Conservation (phyloP, 2,113 vertebrate genomes). For the Helogale parvula region DNA sequence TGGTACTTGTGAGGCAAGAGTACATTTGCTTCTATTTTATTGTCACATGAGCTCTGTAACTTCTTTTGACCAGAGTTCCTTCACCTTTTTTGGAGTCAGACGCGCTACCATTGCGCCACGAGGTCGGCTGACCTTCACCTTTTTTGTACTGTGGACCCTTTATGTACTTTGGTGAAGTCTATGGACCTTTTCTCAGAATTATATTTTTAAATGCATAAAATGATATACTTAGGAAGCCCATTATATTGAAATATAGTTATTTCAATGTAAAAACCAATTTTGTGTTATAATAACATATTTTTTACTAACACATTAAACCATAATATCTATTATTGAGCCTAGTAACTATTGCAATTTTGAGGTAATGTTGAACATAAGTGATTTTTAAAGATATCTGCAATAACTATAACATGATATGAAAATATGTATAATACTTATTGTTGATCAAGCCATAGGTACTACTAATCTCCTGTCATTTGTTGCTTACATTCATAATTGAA, state of each 20-base stretch:
- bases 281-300: background rate
- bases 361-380: background rate
- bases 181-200: slow-evolving; percentile 20
- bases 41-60: background rate
- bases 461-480: background rate
- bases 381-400: slow-evolving; percentile 10
- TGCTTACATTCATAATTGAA: background rate
- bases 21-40: background rate
- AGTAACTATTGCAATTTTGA: slow-evolving; percentile 40
- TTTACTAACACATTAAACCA: slow-evolving; percentile 17
- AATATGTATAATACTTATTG: slow-evolving; percentile 35
- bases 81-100: background rate
- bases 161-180: background rate
- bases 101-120: too few species aligned
- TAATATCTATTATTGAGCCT: background rate
- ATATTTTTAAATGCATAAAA: slow-evolving; percentile 19
- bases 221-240: background rate
- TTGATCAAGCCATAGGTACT: slow-evolving; percentile 3
- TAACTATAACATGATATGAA: slow-evolving; percentile 4
- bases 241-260: slow-evolving; percentile 33
- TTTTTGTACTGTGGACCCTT: background rate
- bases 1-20: background rate
- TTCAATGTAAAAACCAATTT: slow-evolving; percentile 33
- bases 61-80: background rate
- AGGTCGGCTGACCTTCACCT: background rate